A percentile compares a stretch with the other conserved stretches of the same genome.
Evolutionary conservation across 1,140 invertebrate species (phyloP).

Genomic region (Zophobas morio): DNA sequence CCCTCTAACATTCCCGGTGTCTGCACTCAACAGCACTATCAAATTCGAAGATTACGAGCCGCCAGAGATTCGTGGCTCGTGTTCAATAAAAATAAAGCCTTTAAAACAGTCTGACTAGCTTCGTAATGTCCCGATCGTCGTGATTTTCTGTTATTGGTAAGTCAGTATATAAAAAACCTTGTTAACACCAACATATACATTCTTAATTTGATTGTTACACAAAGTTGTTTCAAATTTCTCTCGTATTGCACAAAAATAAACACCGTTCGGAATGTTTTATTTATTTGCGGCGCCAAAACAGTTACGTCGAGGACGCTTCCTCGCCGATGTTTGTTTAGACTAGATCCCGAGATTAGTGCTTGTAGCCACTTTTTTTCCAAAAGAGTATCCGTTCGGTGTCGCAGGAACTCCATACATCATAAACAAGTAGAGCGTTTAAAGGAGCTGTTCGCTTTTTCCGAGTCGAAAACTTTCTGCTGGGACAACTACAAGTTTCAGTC

Average conservation of each 20-base stretch:
- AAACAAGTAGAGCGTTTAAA: slow-evolving; percentile 37
- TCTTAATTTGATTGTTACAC: slow-evolving; percentile 29
- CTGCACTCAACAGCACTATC: no score
- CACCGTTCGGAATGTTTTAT: slow-evolving; percentile 13
- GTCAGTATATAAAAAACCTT: slow-evolving; percentile 32
- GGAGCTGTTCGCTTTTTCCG: slow-evolving; percentile 19
- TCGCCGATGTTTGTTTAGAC: slow-evolving; percentile 27
- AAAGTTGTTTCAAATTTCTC: slow-evolving; percentile 8
- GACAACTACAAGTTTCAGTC: slow-evolving; percentile 34
- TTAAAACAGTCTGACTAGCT: no score
- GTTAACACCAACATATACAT: slow-evolving; percentile 28
- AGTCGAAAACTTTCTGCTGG: slow-evolving; percentile 36
- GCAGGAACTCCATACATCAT: slow-evolving; percentile 28
- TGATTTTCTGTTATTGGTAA: not conserved
- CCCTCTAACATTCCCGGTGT: no score
- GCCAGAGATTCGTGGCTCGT: no score
- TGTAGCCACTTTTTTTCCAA: not conserved
- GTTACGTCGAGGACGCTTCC: not conserved
- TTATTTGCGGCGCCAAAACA: slow-evolving; percentile 24
- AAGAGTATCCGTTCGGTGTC: slow-evolving; percentile 21
- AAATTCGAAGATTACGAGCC: no score
- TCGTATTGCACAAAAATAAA: slow-evolving; percentile 39
- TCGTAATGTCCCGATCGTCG: no score
- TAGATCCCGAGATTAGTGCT: slow-evolving; percentile 2
- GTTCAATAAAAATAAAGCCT: no score